phyloP scores from a whole-genome alignment of 2,888 invertebrate genomes.

The Meganola albula region DNA sequence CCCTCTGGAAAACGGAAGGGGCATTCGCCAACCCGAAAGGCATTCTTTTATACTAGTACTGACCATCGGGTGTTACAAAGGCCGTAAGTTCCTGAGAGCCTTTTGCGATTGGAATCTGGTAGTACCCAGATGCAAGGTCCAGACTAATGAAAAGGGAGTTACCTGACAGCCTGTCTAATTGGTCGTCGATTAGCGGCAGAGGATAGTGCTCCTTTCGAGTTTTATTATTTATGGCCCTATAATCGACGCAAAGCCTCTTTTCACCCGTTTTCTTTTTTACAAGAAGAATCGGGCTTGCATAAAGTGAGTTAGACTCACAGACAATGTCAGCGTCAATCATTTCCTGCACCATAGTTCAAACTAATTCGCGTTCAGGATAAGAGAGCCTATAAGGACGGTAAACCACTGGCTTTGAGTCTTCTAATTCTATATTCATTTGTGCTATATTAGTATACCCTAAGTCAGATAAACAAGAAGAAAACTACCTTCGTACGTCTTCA shows the following conservation, averaged over 20 bases:
- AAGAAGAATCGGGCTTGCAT: conserved; percentile 2
- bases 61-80: background rate
- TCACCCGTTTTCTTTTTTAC: conserved; percentile 3
- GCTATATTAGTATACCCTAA: background rate
- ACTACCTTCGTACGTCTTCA: no score
- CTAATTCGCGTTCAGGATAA: background rate
- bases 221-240: conserved; percentile 1
- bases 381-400: conserved; percentile 2
- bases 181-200: background rate
- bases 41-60: background rate
- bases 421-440: conserved; percentile 1
- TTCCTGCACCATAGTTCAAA: background rate
- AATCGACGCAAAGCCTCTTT: conserved; percentile 2
- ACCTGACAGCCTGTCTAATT: background rate
- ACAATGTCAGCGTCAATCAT: background rate
- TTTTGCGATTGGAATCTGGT: background rate
- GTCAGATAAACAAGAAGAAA: background rate
- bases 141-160: background rate
- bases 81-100: background rate
- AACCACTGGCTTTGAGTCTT: conserved; percentile 1
- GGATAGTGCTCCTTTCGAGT: conserved; percentile 3
- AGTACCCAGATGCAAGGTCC: background rate
- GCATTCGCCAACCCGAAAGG: background rate
- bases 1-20: background rate
- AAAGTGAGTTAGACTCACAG: background rate